Evolutionary conservation across 2,113 vertebrate species (phyloP).

Genomic region (Spermophilus dauricus): DNA sequence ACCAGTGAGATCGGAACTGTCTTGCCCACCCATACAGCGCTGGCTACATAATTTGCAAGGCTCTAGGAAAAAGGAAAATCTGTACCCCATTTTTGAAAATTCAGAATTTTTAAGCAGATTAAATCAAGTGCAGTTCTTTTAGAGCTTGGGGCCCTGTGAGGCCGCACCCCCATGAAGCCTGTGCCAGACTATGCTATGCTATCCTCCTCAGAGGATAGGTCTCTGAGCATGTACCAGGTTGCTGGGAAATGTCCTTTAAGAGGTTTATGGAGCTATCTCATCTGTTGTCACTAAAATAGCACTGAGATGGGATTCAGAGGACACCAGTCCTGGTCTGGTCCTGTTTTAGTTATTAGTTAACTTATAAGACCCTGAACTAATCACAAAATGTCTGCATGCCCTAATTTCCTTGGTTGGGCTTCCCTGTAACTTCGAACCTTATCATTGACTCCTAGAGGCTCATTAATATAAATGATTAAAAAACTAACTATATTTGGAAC

Average conservation of each 20-base stretch:
- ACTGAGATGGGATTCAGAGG: background rate
- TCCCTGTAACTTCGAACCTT: background rate
- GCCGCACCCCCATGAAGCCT: background rate
- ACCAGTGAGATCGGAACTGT: background rate
- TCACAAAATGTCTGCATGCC: background rate
- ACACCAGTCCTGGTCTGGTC: background rate
- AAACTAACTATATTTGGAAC: background rate
- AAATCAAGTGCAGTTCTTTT: background rate
- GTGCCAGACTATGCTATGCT: background rate
- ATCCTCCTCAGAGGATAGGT: background rate
- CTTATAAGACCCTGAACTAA: background rate
- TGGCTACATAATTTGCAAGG: background rate
- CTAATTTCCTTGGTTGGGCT: background rate
- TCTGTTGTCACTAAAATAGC: background rate
- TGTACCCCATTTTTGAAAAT: background rate
- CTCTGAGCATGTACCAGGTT: background rate
- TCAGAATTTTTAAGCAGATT: background rate
- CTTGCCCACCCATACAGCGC: background rate
- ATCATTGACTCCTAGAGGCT: background rate
- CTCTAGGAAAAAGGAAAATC: background rate
- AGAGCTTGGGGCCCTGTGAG: background rate
- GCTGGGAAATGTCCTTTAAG: background rate
- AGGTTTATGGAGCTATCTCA: background rate
- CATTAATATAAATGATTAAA: background rate
- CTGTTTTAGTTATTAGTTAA: background rate